These are phyloP conservation scores for Aethes cnicana DNA, from an alignment of 2,888 invertebrate genomes.

Conservation along the genomic window DNA sequence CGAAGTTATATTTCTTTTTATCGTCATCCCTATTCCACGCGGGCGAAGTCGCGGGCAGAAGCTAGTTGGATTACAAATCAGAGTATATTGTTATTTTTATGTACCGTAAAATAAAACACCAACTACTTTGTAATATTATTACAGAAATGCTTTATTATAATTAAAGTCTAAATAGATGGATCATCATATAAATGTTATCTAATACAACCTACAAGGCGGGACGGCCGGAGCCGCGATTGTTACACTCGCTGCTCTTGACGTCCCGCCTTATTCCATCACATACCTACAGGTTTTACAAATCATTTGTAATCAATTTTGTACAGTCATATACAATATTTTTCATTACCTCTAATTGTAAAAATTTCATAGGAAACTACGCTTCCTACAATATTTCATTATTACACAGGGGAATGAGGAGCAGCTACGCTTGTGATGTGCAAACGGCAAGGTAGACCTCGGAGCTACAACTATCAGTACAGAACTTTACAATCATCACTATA, in stretches of 20 bases:
- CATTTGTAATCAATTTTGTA: slow-evolving; percentile 81
- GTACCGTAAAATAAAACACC: slow-evolving; percentile 69
- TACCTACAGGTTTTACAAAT: slow-evolving; percentile 80
- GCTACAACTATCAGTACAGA: slow-evolving; percentile 79
- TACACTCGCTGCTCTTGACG: slow-evolving; percentile 62
- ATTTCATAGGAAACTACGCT: slow-evolving; percentile 81
- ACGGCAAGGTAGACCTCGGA: slow-evolving; percentile 79
- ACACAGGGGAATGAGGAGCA: slow-evolving; percentile 80
- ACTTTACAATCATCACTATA: slow-evolving; percentile 81
- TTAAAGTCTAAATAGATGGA: slow-evolving; percentile 86
- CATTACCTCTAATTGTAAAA: slow-evolving; percentile 82
- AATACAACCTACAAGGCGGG: slow-evolving; percentile 77
- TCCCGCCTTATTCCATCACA: slow-evolving; percentile 74
- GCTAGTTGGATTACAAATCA: too few relatives aligned
- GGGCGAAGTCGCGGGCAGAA: too few relatives aligned
- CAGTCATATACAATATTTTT: slow-evolving; percentile 83
- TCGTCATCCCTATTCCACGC: too few relatives aligned
- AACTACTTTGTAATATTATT: slow-evolving; percentile 81
- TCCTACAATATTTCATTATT: slow-evolving; percentile 77
- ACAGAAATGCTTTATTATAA: slow-evolving; percentile 86
- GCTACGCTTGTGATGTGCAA: slow-evolving; percentile 78
- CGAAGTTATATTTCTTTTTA: too few relatives aligned
- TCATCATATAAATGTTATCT: slow-evolving; percentile 83
- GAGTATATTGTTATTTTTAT: too few relatives aligned
- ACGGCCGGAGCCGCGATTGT: slow-evolving; percentile 63